Evolutionary conservation across 2,797 vertebrate genomes (phyloP), one percentile per base, ranked within the genome.

Genomic region (Eulemur coronatus): DNA sequence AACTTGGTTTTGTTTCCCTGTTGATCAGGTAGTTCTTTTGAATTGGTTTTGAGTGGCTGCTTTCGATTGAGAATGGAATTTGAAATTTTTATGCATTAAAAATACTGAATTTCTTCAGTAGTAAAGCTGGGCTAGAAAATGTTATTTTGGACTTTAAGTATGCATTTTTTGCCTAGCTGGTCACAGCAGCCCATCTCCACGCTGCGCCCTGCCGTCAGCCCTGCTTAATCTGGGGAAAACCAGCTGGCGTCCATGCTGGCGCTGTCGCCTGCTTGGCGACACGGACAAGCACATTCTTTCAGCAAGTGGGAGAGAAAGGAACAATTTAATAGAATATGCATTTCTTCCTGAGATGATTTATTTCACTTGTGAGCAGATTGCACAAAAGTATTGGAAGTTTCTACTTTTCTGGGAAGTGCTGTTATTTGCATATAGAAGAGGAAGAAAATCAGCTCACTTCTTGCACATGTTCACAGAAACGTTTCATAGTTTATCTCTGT

Each of bases 351-450:
- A 52, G 18, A 57, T 65, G 59, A 81, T 41, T 84, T 89, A 46
- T 89, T 96, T 90, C 46, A n/a, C 73, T 15, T 88, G 50, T 52
- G 76, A 67, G 57, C 67, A 88, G 65, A 86, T 67, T 50, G 35
- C 48, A 63, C 20, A 59, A 76, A 89, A 85, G 57, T 46, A 75
- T 14, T 46, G 30, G 43, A 50, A 20, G 8, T 73, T 80, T 80
- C 67, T 48, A 1, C 52, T 76, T 90, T 88, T 72, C 88, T 78
- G 88, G 43, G 59, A 90, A 88, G 4, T 30, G 18, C 76, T 12
- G 2, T 88, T 55, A 59, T 86, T 95, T 96, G 88, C 82, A 46
- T 91, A 18, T 17, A 59, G 67, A 96, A 92, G 82, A 92, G 90
- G 84, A 98, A 95, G 94, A 94, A 73, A 75, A 52, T 76, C 41